Conservation (phyloP, 2,888 invertebrate genomes). For the Ophion ellenae region DNA sequence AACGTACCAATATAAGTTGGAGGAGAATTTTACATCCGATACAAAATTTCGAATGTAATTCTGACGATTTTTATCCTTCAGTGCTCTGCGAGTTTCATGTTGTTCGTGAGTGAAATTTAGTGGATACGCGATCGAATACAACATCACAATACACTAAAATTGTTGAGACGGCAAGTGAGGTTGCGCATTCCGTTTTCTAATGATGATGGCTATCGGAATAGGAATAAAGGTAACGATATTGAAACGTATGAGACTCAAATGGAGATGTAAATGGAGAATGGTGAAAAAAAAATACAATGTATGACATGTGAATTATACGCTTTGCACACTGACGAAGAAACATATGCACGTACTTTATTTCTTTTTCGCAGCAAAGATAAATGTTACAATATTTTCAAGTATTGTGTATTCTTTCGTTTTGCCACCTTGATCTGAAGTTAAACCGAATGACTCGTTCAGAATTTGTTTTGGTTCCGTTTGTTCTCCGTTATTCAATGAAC, state of each 20-base stretch:
- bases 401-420: slow-evolving; percentile 17
- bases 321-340: slow-evolving; percentile 36
- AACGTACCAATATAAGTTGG: neutral
- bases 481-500: slow-evolving; percentile 23
- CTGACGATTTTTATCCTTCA: slow-evolving; percentile 1
- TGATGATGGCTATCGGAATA: neutral
- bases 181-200: slow-evolving; percentile 15
- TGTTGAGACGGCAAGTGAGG: neutral
- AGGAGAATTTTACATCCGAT: neutral
- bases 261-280: slow-evolving; percentile 1
- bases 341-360: slow-evolving; percentile 34
- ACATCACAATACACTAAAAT: slow-evolving; percentile 1
- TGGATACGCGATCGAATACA: slow-evolving; percentile 1
- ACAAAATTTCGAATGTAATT: slow-evolving; percentile 19
- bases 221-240: neutral
- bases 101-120: slow-evolving; percentile 35
- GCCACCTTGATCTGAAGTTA: slow-evolving; percentile 23
- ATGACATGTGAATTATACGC: slow-evolving; percentile 2
- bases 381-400: slow-evolving; percentile 47
- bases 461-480: neutral
- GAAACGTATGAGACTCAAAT: slow-evolving; percentile 19
- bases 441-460: slow-evolving; percentile 19
- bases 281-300: slow-evolving; percentile 24
- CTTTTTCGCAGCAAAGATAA: slow-evolving; percentile 37
- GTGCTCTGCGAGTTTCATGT: slow-evolving; percentile 39